These are phyloP conservation scores for Gavialis gangeticus DNA, from an alignment of 2,113 vertebrate species.

Conservation along the genomic window DNA sequence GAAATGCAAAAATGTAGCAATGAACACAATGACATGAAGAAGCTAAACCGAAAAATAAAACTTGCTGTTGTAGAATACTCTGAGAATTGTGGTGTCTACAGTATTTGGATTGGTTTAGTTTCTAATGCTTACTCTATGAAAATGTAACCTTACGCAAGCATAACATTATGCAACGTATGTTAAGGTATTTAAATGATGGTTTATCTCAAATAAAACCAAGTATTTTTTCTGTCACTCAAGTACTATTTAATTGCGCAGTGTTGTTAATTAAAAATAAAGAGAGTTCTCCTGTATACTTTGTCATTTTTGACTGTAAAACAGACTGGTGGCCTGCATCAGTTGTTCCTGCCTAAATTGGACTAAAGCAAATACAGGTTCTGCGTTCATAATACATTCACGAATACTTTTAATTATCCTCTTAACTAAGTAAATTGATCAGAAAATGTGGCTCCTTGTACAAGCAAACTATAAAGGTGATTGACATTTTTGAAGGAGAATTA, in stretches of 20 bases:
- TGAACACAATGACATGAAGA: not conserved
- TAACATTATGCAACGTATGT: slow-evolving; percentile 36
- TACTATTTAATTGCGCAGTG: slow-evolving; percentile 58
- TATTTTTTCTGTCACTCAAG: slow-evolving; percentile 44
- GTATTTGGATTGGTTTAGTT: not conserved
- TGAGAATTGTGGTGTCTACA: slow-evolving; percentile 37
- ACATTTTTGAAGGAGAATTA: not conserved
- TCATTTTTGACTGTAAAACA: slow-evolving; percentile 30
- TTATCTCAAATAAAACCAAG: slow-evolving; percentile 31
- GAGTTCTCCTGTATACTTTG: slow-evolving; percentile 45
- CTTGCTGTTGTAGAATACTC: slow-evolving; percentile 2
- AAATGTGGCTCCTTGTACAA: not conserved
- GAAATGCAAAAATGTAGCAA: not conserved
- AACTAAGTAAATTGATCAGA: not conserved
- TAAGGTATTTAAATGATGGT: slow-evolving; percentile 51
- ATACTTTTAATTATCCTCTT: not conserved
- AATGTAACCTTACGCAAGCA: slow-evolving; percentile 41
- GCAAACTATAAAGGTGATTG: not conserved
- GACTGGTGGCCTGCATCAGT: not conserved
- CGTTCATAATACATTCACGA: not conserved
- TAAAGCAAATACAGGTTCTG: not conserved
- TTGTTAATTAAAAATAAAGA: slow-evolving; percentile 67
- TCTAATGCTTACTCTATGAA: slow-evolving; percentile 33
- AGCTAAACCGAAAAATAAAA: slow-evolving; percentile 1
- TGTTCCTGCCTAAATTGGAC: not conserved